Evolutionary conservation across 2,888 invertebrate genomes (phyloP).

Genomic region (Epirrita christyi): DNA sequence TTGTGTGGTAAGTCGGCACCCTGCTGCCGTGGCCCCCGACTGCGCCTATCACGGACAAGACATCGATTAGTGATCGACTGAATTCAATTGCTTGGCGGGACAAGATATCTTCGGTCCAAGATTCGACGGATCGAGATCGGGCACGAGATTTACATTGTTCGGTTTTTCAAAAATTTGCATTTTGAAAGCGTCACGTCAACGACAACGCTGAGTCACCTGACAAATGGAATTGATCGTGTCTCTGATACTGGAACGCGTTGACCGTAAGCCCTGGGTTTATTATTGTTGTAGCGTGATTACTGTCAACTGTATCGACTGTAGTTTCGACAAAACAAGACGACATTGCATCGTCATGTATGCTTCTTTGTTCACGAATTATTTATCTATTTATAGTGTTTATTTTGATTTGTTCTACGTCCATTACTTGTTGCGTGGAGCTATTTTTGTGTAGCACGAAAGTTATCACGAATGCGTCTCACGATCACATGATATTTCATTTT

Average conservation of each 20-base stretch:
- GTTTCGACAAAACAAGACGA: conserved; percentile 56
- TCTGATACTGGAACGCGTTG: conserved; percentile 78
- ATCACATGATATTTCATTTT: conserved; percentile 77
- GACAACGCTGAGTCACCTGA: conserved; percentile 83
- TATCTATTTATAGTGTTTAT: conserved; percentile 39
- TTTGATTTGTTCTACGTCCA: conserved; percentile 55
- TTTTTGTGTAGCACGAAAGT: conserved; percentile 65
- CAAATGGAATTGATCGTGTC: conserved; percentile 82
- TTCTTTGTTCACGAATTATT: conserved; percentile 17
- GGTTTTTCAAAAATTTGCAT: conserved; percentile 82
- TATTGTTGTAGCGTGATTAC: conserved; percentile 80
- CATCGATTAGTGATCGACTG: conserved; percentile 85
- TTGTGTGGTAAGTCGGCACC: conserved; percentile 85
- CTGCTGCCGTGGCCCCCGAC: conserved; percentile 83
- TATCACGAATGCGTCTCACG: conserved; percentile 70
- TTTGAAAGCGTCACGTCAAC: conserved; percentile 82
- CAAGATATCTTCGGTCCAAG: conserved; percentile 65
- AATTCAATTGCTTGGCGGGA: conserved; percentile 84
- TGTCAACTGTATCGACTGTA: conserved; percentile 70
- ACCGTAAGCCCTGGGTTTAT: conserved; percentile 79
- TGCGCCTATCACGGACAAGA: conserved; percentile 84
- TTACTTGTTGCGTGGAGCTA: conserved; percentile 65
- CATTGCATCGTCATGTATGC: conserved; percentile 52
- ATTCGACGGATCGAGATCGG: conserved; percentile 77
- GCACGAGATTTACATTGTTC: conserved; percentile 81